Percentiles rank a stretch among this genome's conserved stretches.
phyloP scores from a whole-genome alignment of 2,797 vertebrate species.

The Menidia menidia region DNA sequence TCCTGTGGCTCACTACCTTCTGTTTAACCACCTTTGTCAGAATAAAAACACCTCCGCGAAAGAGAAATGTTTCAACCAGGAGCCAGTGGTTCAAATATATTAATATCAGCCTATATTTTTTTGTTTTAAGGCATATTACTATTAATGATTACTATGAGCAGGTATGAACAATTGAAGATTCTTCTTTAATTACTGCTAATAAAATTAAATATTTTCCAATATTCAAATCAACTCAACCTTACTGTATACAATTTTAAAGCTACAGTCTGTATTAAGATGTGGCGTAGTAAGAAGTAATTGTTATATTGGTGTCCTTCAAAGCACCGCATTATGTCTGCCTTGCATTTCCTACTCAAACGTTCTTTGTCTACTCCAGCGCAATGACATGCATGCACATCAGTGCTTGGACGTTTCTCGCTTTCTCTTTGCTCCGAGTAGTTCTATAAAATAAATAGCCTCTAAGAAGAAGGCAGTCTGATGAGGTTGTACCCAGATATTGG shows the following conservation, averaged over 20 bases:
- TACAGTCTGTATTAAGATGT: not conserved
- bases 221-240: not conserved
- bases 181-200: not conserved
- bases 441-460: not conserved
- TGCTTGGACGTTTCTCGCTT: not conserved
- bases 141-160: not conserved
- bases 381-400: too few relatives aligned
- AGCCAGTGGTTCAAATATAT: not conserved
- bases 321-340: not conserved
- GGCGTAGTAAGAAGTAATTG: not conserved
- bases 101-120: not conserved
- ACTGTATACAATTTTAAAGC: not conserved
- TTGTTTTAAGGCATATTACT: not conserved
- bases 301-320: not conserved
- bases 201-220: slow-evolving; percentile 3
- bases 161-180: not conserved
- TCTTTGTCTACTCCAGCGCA: not conserved
- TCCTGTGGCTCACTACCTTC: slow-evolving; percentile 2
- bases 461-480: not conserved
- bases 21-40: slow-evolving; percentile 8
- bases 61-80: not conserved
- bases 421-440: not conserved
- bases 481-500: not conserved
- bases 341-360: not conserved
- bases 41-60: slow-evolving; percentile 2